A percentile compares a stretch with the other conserved stretches of the same genome.
phyloP scores from a whole-genome alignment of 2,113 vertebrate genomes.

The Serinus canaria region DNA sequence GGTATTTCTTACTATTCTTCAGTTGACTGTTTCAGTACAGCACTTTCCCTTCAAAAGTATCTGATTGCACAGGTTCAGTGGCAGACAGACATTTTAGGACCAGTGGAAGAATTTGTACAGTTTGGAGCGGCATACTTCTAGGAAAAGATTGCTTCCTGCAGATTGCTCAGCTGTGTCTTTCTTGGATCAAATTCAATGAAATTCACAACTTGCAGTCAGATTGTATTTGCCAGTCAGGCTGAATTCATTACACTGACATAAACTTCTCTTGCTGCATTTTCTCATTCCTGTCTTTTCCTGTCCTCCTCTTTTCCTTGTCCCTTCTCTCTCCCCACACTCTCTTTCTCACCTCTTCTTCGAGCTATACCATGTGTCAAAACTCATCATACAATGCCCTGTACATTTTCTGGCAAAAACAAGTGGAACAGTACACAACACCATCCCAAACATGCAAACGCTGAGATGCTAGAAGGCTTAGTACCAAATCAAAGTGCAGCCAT shows the following conservation, averaged over 20 bases:
- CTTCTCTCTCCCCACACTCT: background rate
- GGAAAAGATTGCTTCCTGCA: constrained; percentile 77
- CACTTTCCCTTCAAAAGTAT: constrained; percentile 34
- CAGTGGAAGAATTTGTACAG: constrained; percentile 63
- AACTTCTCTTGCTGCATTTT: constrained; percentile 25
- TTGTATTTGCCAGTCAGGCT: constrained; percentile 70
- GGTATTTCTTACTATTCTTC: background rate
- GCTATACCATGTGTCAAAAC: constrained; percentile 41
- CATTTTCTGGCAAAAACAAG: constrained; percentile 63
- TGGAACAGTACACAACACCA: constrained; percentile 59
- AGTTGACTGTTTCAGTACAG: background rate
- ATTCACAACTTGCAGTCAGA: constrained; percentile 70
- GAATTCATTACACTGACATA: constrained; percentile 63
- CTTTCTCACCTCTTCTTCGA: constrained; percentile 11
- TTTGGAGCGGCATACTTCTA: constrained; percentile 70
- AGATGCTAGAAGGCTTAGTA: constrained; percentile 51
- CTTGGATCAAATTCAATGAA: constrained; percentile 74
- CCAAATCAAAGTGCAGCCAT: constrained; percentile 52
- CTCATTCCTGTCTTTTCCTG: background rate
- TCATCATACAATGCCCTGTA: constrained; percentile 55
- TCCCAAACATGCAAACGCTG: constrained; percentile 18
- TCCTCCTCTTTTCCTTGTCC: background rate
- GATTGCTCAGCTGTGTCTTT: constrained; percentile 76
- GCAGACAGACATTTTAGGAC: constrained; percentile 18
- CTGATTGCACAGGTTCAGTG: constrained; percentile 14